Percentiles rank a stretch among this genome's conserved stretches.
These are phyloP conservation scores for Spatulosminthurus flaviceps DNA, from an alignment of 2,888 invertebrate species.

Conservation along the genomic window DNA sequence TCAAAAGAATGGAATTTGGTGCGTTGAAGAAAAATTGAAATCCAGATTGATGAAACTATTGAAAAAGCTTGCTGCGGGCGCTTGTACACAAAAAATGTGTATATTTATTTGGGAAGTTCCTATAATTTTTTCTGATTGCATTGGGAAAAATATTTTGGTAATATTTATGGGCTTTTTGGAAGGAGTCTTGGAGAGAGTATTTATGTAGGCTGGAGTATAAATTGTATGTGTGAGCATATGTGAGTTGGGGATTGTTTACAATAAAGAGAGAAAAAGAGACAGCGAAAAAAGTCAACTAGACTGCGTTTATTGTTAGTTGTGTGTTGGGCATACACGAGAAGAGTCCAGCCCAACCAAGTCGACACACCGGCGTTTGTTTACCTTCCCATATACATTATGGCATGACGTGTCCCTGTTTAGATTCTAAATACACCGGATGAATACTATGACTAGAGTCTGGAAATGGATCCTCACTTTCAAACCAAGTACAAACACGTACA, in stretches of 20 bases:
- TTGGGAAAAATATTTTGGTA: conserved; percentile 6
- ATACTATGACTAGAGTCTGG: conserved; percentile 38
- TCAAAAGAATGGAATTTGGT: background rate
- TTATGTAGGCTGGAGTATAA: background rate
- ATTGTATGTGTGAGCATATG: background rate
- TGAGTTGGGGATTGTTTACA: conserved; percentile 39
- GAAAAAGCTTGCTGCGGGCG: background rate
- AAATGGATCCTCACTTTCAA: conserved; percentile 45
- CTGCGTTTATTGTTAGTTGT: conserved; percentile 35
- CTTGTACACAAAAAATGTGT: background rate
- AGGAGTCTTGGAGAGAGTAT: conserved; percentile 10
- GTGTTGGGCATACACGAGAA: conserved; percentile 19
- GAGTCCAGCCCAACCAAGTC: conserved; percentile 27
- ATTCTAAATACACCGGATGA: conserved; percentile 44
- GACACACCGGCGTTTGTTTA: conserved; percentile 48
- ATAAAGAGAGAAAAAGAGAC: conserved; percentile 32
- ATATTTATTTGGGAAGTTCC: background rate
- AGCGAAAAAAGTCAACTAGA: conserved; percentile 34
- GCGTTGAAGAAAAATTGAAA: background rate
- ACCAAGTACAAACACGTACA: conserved; percentile 50
- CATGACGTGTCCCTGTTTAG: conserved; percentile 42
- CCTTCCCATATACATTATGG: conserved; percentile 47
- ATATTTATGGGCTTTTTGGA: conserved; percentile 15
- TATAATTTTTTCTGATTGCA: conserved; percentile 8
- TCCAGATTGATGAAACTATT: background rate